A percentile compares a stretch with the other conserved stretches of the same genome.
Conservation (phyloP, 2,888 invertebrate species). For the Meliscaeva auricollis region DNA sequence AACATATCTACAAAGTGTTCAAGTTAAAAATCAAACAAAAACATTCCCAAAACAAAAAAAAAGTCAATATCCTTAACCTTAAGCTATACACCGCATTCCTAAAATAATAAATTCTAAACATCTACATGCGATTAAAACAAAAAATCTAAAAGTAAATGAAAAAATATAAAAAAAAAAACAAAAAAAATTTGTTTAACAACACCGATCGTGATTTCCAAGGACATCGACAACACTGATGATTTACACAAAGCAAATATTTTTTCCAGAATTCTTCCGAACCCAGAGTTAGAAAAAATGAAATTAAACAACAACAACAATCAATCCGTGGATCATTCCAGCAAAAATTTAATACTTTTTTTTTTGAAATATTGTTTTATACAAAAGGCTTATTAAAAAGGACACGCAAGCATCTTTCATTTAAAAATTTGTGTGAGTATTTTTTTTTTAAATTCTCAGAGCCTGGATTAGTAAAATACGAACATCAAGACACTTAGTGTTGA, state of each 20-base stretch:
- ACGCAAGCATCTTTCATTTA: slow-evolving; percentile 67
- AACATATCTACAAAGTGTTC: slow-evolving; percentile 18
- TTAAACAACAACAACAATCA: slow-evolving; percentile 65
- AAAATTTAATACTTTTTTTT: slow-evolving; percentile 54
- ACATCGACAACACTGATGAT: slow-evolving; percentile 75
- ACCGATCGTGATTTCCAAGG: slow-evolving; percentile 75
- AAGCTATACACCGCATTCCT: slow-evolving; percentile 70
- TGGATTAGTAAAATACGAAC: slow-evolving; percentile 38
- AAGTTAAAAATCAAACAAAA: slow-evolving; percentile 6
- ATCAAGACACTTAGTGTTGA: slow-evolving; percentile 69
- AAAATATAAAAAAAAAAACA: slow-evolving; percentile 6
- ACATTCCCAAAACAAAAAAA: background rate
- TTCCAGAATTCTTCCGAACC: slow-evolving; percentile 48
- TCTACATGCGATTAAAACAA: slow-evolving; percentile 63
- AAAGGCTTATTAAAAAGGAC: slow-evolving; percentile 63
- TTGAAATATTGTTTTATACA: slow-evolving; percentile 32
- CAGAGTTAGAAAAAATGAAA: slow-evolving; percentile 42
- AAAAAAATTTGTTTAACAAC: slow-evolving; percentile 66
- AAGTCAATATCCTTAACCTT: slow-evolving; percentile 29
- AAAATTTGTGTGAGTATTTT: slow-evolving; percentile 49
- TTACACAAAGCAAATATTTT: slow-evolving; percentile 69
- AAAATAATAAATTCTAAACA: slow-evolving; percentile 62
- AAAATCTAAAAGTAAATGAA: slow-evolving; percentile 6
- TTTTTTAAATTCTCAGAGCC: slow-evolving; percentile 66
- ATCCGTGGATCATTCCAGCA: slow-evolving; percentile 75